phyloP scores from a whole-genome alignment of 1,140 invertebrate species.

The Eupeodes corollae region DNA sequence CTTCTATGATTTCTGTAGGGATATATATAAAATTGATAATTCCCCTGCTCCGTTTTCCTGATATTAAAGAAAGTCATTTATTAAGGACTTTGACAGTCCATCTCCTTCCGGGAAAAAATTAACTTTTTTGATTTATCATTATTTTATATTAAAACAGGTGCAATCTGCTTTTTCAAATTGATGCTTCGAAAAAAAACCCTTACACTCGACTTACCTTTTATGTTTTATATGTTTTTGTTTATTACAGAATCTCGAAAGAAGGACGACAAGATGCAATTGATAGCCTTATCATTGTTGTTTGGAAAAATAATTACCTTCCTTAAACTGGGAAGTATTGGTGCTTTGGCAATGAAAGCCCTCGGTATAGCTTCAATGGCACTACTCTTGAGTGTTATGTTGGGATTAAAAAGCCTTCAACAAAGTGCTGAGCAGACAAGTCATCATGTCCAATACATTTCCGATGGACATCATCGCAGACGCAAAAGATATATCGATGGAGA shows the following conservation, averaged over 20 bases:
- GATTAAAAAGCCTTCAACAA: slow-evolving; percentile 55
- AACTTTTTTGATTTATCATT: no score
- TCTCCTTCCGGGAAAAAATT: no score
- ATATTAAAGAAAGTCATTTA: no score
- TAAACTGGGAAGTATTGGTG: slow-evolving; percentile 56
- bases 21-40: no score
- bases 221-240: background rate
- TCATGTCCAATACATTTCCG: slow-evolving; percentile 56
- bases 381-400: slow-evolving; percentile 58
- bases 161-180: no score
- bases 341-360: slow-evolving; percentile 59
- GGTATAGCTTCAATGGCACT: slow-evolving; percentile 56
- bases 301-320: slow-evolving; percentile 59
- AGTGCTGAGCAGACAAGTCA: slow-evolving; percentile 49
- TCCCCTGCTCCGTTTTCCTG: no score
- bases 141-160: no score
- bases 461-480: slow-evolving; percentile 48
- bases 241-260: slow-evolving; percentile 43
- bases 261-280: slow-evolving; percentile 43
- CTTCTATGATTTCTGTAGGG: no score
- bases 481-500: no score
- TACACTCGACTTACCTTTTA: background rate
- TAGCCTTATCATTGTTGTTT: slow-evolving; percentile 60
- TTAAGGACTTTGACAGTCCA: no score
- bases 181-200: background rate